A percentile compares a stretch with the other conserved stretches of the same genome.
phyloP scores from a whole-genome alignment of 2,113 vertebrate genomes.

The Apaloderma vittatum region DNA sequence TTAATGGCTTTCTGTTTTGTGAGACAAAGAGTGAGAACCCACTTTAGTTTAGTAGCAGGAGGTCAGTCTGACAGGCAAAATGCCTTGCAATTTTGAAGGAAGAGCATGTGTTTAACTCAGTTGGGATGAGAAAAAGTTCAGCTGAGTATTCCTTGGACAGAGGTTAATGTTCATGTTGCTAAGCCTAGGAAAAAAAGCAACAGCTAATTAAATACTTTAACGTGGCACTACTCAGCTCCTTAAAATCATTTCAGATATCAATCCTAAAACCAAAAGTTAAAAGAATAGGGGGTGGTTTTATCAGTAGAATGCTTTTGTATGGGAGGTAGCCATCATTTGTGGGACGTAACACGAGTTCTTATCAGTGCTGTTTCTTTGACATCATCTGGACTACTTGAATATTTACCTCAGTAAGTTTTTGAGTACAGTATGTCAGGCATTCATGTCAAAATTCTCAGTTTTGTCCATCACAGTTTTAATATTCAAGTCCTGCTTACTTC shows the following conservation, averaged over 20 bases:
- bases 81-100: not conserved
- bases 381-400: not conserved
- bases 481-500: not conserved
- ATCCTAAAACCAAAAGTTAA: not conserved
- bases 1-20: not conserved
- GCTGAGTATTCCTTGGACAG: not conserved
- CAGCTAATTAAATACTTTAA: not conserved
- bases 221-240: not conserved
- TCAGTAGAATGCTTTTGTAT: not conserved
- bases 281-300: not conserved
- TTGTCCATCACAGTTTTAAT: not conserved
- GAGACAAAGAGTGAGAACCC: not conserved
- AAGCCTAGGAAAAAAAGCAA: not conserved
- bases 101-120: not conserved
- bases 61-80: not conserved
- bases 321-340: not conserved
- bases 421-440: not conserved
- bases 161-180: not conserved
- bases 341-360: not conserved
- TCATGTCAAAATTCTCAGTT: not conserved
- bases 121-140: conserved; percentile 14
- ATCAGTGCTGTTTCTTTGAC: not conserved
- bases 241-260: not conserved
- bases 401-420: not conserved
- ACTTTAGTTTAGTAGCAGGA: not conserved